Percentiles rank a stretch among this genome's conserved stretches.
Evolutionary conservation across 2,113 vertebrate genomes (phyloP).

Genomic region (Podarcis muralis): DNA sequence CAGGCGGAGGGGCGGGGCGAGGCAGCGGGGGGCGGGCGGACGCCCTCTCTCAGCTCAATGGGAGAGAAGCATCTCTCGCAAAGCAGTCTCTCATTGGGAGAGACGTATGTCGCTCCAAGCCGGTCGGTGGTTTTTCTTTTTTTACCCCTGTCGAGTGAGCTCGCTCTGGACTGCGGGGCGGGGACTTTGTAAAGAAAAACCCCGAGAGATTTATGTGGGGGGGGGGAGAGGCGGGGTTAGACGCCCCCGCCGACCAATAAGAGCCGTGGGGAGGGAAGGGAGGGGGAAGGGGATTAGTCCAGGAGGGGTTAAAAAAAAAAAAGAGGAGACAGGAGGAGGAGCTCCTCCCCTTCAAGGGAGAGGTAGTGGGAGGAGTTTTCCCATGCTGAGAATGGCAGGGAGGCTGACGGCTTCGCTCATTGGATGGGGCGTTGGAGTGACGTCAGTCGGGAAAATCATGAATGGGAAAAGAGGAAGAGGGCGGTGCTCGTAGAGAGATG

Average conservation of each 20-base stretch:
- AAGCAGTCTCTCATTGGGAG: neutral
- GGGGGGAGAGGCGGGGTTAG: neutral
- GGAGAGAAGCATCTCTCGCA: too few species aligned
- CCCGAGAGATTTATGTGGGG: too few species aligned
- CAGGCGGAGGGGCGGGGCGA: neutral
- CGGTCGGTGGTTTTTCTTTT: too few species aligned
- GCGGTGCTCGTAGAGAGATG: neutral
- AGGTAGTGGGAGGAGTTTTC: constrained; percentile 8
- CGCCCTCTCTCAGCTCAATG: too few species aligned
- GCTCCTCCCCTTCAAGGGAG: neutral
- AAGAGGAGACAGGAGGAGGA: neutral
- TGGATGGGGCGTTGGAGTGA: neutral
- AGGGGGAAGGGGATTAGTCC: neutral
- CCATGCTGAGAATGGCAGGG: neutral
- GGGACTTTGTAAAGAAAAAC: neutral
- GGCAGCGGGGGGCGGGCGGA: too few species aligned
- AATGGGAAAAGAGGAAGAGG: neutral
- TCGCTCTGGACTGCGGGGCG: neutral
- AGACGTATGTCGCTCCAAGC: neutral
- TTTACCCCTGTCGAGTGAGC: neutral
- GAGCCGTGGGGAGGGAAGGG: neutral
- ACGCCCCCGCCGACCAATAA: neutral
- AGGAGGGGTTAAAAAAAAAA: neutral
- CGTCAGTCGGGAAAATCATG: neutral
- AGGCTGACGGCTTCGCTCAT: neutral